These are phyloP conservation scores for Ginglymostoma cirratum DNA, from an alignment of 2,113 vertebrate genomes.

Conservation along the genomic window DNA sequence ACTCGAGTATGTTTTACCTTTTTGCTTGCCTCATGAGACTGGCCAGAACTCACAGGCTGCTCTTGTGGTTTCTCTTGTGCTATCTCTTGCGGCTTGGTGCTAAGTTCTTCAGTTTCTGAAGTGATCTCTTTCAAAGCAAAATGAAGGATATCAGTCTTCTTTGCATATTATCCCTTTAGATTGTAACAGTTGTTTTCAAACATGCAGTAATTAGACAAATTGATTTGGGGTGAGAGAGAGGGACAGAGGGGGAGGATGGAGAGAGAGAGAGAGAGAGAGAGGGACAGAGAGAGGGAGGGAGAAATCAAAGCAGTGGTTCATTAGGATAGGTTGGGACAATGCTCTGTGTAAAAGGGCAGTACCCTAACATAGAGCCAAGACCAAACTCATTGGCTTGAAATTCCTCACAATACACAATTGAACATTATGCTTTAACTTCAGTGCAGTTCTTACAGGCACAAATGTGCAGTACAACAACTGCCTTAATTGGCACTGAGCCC, in stretches of 20 bases:
- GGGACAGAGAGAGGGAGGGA: neutral
- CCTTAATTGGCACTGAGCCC: neutral
- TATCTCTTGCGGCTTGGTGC: constrained; percentile 81
- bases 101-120: constrained; percentile 84
- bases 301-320: neutral
- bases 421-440: neutral
- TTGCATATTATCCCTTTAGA: neutral
- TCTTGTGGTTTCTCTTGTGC: constrained; percentile 56
- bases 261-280: no score
- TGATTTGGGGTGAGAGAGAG: no score
- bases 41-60: constrained; percentile 43
- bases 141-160: neutral
- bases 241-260: neutral
- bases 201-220: neutral
- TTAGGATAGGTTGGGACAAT: neutral
- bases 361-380: neutral
- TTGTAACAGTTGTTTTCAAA: neutral
- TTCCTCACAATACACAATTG: neutral
- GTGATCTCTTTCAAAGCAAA: constrained; percentile 73
- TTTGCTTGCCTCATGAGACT: constrained; percentile 39
- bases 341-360: no score
- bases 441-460: neutral
- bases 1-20: constrained; percentile 48
- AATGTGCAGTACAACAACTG: neutral
- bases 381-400: neutral